Evolutionary conservation across 2,113 vertebrate species (phyloP).

Genomic region (Saguinus imperator): DNA sequence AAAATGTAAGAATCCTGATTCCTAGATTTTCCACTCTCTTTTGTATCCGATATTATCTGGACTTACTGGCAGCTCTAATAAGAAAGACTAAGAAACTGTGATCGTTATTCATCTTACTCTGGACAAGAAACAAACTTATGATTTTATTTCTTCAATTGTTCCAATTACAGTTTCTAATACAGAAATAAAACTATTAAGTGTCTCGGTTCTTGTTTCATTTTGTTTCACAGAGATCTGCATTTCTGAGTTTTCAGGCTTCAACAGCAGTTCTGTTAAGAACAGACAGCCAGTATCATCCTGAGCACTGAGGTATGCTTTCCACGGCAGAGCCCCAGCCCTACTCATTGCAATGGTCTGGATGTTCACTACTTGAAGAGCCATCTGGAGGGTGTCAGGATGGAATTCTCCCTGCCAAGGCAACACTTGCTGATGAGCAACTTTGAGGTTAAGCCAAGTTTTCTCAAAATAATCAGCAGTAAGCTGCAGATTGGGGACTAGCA

Average conservation of each 20-base stretch:
- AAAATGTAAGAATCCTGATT: neutral
- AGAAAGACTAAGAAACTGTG: constrained; percentile 3
- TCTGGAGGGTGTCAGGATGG: constrained; percentile 88
- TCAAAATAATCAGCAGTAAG: constrained; percentile 89
- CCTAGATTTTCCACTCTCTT: constrained; percentile 15
- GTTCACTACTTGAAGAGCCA: constrained; percentile 91
- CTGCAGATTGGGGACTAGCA: constrained; percentile 78
- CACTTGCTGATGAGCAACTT: constrained; percentile 75
- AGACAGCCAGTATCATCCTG: constrained; percentile 86
- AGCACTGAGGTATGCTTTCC: constrained; percentile 95
- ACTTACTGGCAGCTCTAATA: neutral
- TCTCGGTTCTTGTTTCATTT: constrained; percentile 80
- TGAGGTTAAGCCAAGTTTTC: constrained; percentile 85
- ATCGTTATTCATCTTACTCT: neutral
- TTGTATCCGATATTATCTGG: neutral
- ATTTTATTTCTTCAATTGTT: constrained; percentile 75
- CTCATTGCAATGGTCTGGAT: constrained; percentile 96
- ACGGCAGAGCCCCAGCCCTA: constrained; percentile 84
- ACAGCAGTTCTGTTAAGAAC: constrained; percentile 90
- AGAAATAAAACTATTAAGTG: constrained; percentile 84
- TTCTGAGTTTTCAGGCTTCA: constrained; percentile 53
- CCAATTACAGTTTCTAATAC: constrained; percentile 86
- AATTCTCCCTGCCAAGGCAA: constrained; percentile 81
- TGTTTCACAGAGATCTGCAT: constrained; percentile 90
- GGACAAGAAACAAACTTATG: constrained; percentile 62